Percentiles rank a stretch among this genome's conserved stretches.
Evolutionary conservation across 2,888 invertebrate genomes (phyloP).

Genomic region (Lithodes maja): DNA sequence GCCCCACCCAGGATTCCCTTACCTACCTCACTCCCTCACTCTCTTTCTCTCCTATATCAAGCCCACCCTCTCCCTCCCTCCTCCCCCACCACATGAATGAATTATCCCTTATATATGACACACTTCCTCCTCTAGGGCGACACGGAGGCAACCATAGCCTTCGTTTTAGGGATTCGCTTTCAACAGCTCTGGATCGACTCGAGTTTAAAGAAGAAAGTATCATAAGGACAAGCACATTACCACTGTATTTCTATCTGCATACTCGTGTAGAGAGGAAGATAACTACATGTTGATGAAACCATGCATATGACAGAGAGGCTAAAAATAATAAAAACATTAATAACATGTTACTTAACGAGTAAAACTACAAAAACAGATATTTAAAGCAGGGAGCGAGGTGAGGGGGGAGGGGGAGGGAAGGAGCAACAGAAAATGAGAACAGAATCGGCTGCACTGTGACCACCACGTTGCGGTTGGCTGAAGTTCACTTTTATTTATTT

Average conservation of each 20-base stretch:
- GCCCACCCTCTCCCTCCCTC: not conserved
- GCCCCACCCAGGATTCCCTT: not conserved
- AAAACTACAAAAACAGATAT: not conserved
- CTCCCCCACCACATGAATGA: constrained; percentile 6
- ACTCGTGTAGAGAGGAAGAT: not conserved
- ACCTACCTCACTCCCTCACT: not conserved
- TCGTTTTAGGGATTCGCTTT: not conserved
- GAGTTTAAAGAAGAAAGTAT: constrained; percentile 8
- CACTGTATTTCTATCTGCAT: not conserved
- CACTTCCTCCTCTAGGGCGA: constrained; percentile 7
- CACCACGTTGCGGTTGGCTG: not conserved
- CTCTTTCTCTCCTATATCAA: not conserved
- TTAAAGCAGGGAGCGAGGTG: not conserved
- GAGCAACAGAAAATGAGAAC: constrained; percentile 17
- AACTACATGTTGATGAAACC: not conserved
- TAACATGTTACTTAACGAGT: not conserved
- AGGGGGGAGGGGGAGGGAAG: not conserved
- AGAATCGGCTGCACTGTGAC: not conserved
- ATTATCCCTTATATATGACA: constrained; percentile 13
- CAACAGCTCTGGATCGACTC: not conserved
- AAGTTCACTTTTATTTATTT: not conserved
- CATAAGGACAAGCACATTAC: not conserved
- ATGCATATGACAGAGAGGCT: not conserved
- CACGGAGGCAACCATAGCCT: not conserved
- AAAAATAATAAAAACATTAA: not conserved